These are phyloP conservation scores for Achroia grisella DNA, from an alignment of 1,140 invertebrate species.

Conservation along the genomic window DNA sequence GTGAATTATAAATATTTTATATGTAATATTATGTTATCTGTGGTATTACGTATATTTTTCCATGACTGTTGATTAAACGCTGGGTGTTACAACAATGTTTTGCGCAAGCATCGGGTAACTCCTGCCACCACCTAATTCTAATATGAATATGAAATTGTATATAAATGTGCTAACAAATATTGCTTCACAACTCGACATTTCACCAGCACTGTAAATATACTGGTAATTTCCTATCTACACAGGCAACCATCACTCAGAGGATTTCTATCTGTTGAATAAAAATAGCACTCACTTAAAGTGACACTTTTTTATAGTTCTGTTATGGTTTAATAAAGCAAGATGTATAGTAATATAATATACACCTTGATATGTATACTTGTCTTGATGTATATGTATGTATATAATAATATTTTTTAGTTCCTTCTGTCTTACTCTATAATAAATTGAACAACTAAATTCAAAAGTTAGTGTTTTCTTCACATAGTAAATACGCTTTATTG, in stretches of 20 bases:
- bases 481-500: conserved; percentile 17
- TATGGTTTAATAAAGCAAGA: too few relatives aligned
- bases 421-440: too few relatives aligned
- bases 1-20: too few relatives aligned
- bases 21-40: too few relatives aligned
- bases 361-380: too few relatives aligned
- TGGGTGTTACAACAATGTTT: conserved; percentile 7
- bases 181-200: conserved; percentile 50
- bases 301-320: too few relatives aligned
- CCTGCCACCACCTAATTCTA: conserved; percentile 41
- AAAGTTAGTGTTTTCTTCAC: conserved; percentile 55
- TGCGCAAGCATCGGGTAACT: conserved; percentile 22
- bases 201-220: conserved; percentile 50
- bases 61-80: conserved; percentile 4
- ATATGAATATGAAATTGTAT: conserved; percentile 66
- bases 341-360: too few relatives aligned
- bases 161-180: conserved; percentile 54
- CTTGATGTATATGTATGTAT: too few relatives aligned
- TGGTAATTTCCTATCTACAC: conserved; percentile 38
- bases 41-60: too few relatives aligned
- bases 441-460: conserved; percentile 3
- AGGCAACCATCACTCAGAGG: conserved; percentile 49
- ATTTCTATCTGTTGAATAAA: conserved; percentile 40
- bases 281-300: too few relatives aligned
- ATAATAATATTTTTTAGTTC: too few relatives aligned